Base-by-base conservation (phyloP, 1,140 invertebrate species). In the Littorina saxatilis region DNA sequence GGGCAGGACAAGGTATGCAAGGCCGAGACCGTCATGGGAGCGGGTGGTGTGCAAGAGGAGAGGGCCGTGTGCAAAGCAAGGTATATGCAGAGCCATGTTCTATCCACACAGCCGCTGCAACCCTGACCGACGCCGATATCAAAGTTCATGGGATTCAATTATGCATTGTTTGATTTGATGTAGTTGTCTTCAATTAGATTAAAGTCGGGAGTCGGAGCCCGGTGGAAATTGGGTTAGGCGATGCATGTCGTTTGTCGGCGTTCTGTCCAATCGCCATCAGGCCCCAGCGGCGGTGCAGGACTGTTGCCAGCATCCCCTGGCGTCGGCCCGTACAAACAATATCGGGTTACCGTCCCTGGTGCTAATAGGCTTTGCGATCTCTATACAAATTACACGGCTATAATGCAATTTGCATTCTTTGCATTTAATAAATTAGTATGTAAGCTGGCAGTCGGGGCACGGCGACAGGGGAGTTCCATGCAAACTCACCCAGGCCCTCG, bases 341-440 rank as follows among this genome's bases (percentile, higher is more conserved):
- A 75, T 84, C 80, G 58, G 76, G 76, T 81, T 81, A 76, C 83
- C 43, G 47, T 50, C 58, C 58, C 61, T 55, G 23, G 43, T 55
- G 70, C 70, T 82, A 81, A 84, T 77, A 84, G 80, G 78, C 83
- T 76, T 73, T 47, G 76, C 75, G 66, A 79, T 81, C 80, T 83
- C 80, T 79, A 78, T 81, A 81, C 84, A 86, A 84, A 86, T 86
- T 82, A 82, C 79, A 68, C 82, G 63, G 73, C 84, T 82, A 39
- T 86, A 86, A 86, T 86, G 82, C 85, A 83, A 86, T 86, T 86
- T 86, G 77, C 85, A 82, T 83, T 86, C 83, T 86, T 84, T 84
- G 82, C 85, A 82, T 84, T 86, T 84, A 86, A 86, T 86, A 86
- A 86, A 86, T 86, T 84, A 84, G 81, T 82, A 84, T 78, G 80